Conservation (phyloP, 2,888 invertebrate species). For the Acrobasis suavella region DNA sequence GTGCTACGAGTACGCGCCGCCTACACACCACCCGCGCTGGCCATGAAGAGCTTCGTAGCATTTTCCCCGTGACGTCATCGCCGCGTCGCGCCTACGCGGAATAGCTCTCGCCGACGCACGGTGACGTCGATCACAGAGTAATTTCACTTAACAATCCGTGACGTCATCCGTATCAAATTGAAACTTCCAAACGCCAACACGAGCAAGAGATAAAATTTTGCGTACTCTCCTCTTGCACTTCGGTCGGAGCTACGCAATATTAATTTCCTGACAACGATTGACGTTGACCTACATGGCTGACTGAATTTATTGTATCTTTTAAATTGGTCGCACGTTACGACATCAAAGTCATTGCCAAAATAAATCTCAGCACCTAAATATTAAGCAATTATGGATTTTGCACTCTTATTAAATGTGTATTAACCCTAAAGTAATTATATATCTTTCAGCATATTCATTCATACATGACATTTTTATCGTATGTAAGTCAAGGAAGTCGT, state of each 20-base stretch:
- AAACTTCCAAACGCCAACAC: slow-evolving; percentile 35
- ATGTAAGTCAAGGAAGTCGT: too few relatives aligned
- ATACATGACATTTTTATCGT: background rate
- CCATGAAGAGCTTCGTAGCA: slow-evolving; percentile 47
- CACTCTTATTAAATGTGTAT: background rate
- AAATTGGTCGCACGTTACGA: slow-evolving; percentile 29
- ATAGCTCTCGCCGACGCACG: slow-evolving; percentile 53
- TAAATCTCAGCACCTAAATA: slow-evolving; percentile 24
- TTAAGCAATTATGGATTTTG: slow-evolving; percentile 1
- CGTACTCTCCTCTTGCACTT: slow-evolving; percentile 50
- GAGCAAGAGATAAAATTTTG: slow-evolving; percentile 44
- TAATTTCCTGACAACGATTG: slow-evolving; percentile 54
- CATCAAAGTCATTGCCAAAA: slow-evolving; percentile 33
- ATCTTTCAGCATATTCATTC: background rate
- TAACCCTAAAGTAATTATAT: background rate
- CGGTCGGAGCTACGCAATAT: slow-evolving; percentile 52
- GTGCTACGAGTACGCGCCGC: slow-evolving; percentile 51
- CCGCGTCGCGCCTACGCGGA: slow-evolving; percentile 67
- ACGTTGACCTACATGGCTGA: slow-evolving; percentile 56
- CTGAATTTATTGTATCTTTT: slow-evolving; percentile 47
- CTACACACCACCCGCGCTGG: slow-evolving; percentile 39
- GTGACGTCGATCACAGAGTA: slow-evolving; percentile 64
- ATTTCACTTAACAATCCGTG: slow-evolving; percentile 47
- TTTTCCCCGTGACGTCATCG: slow-evolving; percentile 74
- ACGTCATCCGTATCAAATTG: slow-evolving; percentile 59